Evolutionary conservation across 2,113 vertebrate genomes (phyloP).

Genomic region (Sander lucioperca): DNA sequence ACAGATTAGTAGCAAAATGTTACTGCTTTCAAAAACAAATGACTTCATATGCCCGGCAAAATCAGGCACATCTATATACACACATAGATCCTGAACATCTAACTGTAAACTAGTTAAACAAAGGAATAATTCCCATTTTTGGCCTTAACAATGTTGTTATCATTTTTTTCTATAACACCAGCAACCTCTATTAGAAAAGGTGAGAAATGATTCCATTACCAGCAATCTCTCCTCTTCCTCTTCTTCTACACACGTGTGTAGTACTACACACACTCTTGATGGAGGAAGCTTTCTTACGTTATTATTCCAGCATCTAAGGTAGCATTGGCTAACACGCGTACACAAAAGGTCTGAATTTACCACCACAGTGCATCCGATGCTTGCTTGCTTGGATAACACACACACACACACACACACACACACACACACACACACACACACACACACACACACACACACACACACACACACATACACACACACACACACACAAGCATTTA

Average conservation of each 20-base stretch:
- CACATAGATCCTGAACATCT: not conserved
- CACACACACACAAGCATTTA: conserved; percentile 17
- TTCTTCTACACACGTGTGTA: not conserved
- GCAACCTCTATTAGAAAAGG: conserved; percentile 53
- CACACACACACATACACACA: conserved; percentile 1
- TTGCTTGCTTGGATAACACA: not conserved
- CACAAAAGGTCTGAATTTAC: conserved; percentile 22
- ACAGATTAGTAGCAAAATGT: conserved; percentile 54
- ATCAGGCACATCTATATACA: conserved; percentile 16
- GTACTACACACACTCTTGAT: conserved; percentile 12
- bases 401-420: not conserved
- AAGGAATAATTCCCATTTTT: conserved; percentile 41
- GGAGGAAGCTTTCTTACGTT: conserved; percentile 3
- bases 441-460: not conserved
- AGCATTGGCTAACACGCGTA: not conserved
- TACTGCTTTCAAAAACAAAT: conserved; percentile 57
- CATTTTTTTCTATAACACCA: conserved; percentile 42
- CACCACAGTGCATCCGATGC: not conserved
- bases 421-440: conserved; percentile 8
- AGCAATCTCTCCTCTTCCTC: conserved; percentile 19
- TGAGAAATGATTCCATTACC: conserved; percentile 66
- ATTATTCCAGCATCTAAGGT: conserved; percentile 16
- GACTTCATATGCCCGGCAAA: conserved; percentile 20
- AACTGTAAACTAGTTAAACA: conserved; percentile 38
- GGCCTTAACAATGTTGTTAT: conserved; percentile 39